Evolutionary conservation across 1,140 invertebrate genomes (phyloP), one percentile per base, ranked within the genome.

Genomic region (Laupala kohalensis): DNA sequence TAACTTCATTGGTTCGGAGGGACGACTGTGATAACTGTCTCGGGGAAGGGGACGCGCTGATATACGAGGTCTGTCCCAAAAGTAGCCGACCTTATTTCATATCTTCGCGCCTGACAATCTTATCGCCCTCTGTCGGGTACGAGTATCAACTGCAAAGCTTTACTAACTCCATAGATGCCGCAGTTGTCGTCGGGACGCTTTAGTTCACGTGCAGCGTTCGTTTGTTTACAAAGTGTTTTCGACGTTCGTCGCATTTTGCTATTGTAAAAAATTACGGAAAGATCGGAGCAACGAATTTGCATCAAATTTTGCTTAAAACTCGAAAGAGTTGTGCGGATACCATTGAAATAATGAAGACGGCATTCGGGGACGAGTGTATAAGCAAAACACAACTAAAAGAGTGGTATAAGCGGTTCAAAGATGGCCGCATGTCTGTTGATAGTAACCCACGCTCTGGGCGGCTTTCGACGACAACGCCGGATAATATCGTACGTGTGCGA

Each of bases 401-500:
- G 63, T 64, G 69, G 25, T 64, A 28, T 64, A 12, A 27, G 27
- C 25, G 13, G 29, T 71, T 64, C 15, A 64, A 71, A 71, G 63
- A 71, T 63, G 62, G 13, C 26, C 13, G 69, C 13, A 27, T 25
- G 19, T 4, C 37, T 15, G 37, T 63, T 64, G 69, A 71, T 5
- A 64, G 69, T 63, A 4, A 29, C 0, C 37, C 69, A 71, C 69
- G 25, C 5, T 71, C 62, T 64, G 69, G 69, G 53, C 4, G 69
- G n/a, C 69, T 25, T 62, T 71, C 53, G 25, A 63, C 25, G 25
- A 29, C 3, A 64, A 71, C 69, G n/a, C 13, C 53, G 23, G 63
- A 71, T 62, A 64, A 71, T 64, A 5, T 71, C 9, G 25, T 25
- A 25, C 37, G 62, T n/a, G 69, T 71, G 63, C 25, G 69, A 25